Evolutionary conservation across 2,888 invertebrate genomes (phyloP).

Genomic region (Mimachlamys varia): DNA sequence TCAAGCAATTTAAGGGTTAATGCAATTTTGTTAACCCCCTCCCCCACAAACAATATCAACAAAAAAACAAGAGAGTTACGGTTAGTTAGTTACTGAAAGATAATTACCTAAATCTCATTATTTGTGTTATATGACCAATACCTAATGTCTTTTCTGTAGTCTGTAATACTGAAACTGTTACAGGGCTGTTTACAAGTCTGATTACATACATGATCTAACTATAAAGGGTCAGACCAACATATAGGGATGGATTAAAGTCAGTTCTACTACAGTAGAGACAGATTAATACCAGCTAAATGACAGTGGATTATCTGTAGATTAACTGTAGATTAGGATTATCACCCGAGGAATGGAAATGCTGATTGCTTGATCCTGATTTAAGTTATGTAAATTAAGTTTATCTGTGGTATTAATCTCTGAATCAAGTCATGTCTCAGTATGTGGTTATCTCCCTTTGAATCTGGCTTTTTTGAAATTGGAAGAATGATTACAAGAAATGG

Average conservation of each 20-base stretch:
- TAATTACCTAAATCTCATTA: neutral
- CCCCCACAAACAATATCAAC: too few species aligned
- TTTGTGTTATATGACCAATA: neutral
- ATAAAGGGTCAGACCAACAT: neutral
- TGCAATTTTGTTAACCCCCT: too few species aligned
- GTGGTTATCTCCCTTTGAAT: constrained; percentile 9
- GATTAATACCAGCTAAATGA: neutral
- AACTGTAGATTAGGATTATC: neutral
- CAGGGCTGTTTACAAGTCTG: neutral
- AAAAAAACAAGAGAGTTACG: too few species aligned
- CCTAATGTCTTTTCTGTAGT: neutral
- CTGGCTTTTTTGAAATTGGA: neutral
- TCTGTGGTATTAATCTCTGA: neutral
- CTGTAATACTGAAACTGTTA: neutral
- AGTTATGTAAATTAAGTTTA: constrained; percentile 15
- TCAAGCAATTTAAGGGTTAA: too few species aligned
- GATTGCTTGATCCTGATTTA: constrained; percentile 13
- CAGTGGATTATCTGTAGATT: neutral
- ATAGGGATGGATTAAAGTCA: neutral
- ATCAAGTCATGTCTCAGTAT: neutral
- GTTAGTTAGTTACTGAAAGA: too few species aligned
- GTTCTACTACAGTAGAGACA: neutral
- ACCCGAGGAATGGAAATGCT: neutral
- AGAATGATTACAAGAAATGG: neutral
- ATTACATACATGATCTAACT: neutral